Base-by-base conservation (phyloP, 2,797 vertebrate genomes). In the Coilia nasus region DNA sequence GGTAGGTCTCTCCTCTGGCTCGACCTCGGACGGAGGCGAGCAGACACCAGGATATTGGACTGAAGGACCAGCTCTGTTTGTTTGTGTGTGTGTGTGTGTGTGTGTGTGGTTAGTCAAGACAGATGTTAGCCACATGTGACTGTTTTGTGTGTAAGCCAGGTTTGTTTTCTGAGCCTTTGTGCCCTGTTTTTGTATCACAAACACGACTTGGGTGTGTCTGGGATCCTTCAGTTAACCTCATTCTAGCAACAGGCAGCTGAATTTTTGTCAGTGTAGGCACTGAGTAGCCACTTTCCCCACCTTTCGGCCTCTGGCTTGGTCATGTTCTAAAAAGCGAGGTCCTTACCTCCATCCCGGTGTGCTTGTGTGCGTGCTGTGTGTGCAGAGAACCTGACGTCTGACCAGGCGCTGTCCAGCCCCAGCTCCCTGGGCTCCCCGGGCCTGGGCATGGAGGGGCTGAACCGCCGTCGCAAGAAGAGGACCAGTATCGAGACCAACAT, bases 401-500 rank as follows among this genome's bases (percentile, higher is more conserved):
- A 99, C 95, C 97, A 97, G 91, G 93, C 95, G 90, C 95, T 98
- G 94, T 98, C 97, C 93, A 99, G 97, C 95, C 97, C 98, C 93
- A 98, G 96, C 93, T 96, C 97, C 90, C 96, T 99, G 93, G 97
- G 97, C 91, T 98, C 98, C 87, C 95, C 97, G 41, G 97, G 97
- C 93, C 95, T 97, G 93, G 98, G 97, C 90, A 94, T 97, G 3
- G 98, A 99, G 94, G 98, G 98, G 89, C 95, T 99, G 92, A 99
- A 99, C 95, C 98, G 98, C 87, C 96, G 98, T 94, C 97, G 98
- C 90, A 99, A 99, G 96, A 99, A 99, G 95, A 97, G 98, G 97
- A 99, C 98, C 96, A 99, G 98, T 96, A 99, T 99, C 91, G 98
- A 99, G 97, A 99, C 98, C 96, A 99, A 99, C 97, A 99, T 99